A percentile compares a stretch with the other conserved stretches of the same genome.
These are phyloP conservation scores for Podocnemis expansa DNA, from an alignment of 2,113 vertebrate species.

Conservation along the genomic window DNA sequence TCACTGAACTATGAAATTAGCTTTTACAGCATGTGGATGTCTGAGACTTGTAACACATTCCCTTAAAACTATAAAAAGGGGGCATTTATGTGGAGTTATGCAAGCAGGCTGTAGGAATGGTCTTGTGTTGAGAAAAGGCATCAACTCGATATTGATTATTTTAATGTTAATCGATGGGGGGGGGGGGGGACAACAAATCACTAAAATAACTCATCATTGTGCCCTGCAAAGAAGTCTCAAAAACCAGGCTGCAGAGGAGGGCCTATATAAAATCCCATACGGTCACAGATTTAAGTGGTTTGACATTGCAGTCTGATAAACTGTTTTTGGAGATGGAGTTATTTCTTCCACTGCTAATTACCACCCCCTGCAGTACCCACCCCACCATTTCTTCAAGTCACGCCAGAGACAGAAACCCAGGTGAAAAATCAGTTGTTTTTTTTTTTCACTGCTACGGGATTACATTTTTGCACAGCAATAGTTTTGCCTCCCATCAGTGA, in stretches of 20 bases:
- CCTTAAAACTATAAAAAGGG: not conserved
- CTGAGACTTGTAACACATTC: not conserved
- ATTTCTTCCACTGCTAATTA: not conserved
- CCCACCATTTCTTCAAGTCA: not conserved
- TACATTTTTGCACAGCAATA: not conserved
- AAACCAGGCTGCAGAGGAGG: not conserved
- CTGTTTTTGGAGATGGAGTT: not conserved
- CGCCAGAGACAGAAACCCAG: constrained; percentile 30
- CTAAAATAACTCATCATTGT: not conserved
- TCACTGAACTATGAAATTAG: constrained; percentile 14
- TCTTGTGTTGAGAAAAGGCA: not conserved
- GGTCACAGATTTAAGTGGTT: not conserved
- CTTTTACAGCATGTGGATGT: not conserved
- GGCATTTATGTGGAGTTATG: not conserved
- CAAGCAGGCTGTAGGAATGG: not conserved
- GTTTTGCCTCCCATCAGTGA: not conserved
- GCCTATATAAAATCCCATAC: not conserved
- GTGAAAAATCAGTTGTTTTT: not conserved
- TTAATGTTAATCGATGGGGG: not conserved
- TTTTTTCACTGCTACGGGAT: not conserved
- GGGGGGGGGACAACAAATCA: too few species aligned
- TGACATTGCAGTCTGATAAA: not conserved
- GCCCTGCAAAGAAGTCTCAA: not conserved
- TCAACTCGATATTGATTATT: not conserved
- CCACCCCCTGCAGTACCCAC: not conserved